A percentile compares a stretch with the other conserved stretches of the same genome.
These are phyloP conservation scores for Cladorhizidae sp. DNA, from an alignment of 37 sponge, comb jelly and placozoan species.

Conservation along the genomic window DNA sequence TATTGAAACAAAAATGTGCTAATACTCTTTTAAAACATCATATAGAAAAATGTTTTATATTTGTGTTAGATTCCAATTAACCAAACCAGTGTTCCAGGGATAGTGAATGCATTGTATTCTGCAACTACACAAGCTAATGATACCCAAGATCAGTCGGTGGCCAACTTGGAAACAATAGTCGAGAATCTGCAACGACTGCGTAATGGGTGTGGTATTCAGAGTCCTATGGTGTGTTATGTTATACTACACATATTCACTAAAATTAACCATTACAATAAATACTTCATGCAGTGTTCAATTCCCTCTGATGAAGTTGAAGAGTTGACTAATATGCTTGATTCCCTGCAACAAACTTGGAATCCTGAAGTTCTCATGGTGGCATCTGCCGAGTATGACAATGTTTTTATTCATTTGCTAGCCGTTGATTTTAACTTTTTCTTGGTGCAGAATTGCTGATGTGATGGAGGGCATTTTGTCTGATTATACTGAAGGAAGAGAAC, in stretches of 20 bases:
- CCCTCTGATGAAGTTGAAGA: not conserved
- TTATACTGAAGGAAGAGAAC: not conserved
- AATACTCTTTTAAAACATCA: too few species aligned
- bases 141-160: not conserved
- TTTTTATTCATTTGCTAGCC: not conserved
- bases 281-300: not conserved
- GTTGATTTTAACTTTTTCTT: not conserved
- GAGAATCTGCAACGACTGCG: not conserved
- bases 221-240: not conserved
- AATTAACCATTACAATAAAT: not conserved
- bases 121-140: not conserved
- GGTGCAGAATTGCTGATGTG: not conserved
- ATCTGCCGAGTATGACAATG: slow-evolving; percentile 6
- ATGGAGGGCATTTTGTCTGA: not conserved
- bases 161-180: not conserved
- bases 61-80: not conserved
- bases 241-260: not conserved
- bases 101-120: not conserved
- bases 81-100: not conserved
- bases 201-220: not conserved
- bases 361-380: not conserved
- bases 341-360: slow-evolving; percentile 10
- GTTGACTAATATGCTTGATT: not conserved
- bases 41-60: not conserved
- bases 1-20: too few species aligned